These are phyloP conservation scores for Odontamblyopus rebecca DNA, from an alignment of 2,797 vertebrate genomes.

Conservation along the genomic window DNA sequence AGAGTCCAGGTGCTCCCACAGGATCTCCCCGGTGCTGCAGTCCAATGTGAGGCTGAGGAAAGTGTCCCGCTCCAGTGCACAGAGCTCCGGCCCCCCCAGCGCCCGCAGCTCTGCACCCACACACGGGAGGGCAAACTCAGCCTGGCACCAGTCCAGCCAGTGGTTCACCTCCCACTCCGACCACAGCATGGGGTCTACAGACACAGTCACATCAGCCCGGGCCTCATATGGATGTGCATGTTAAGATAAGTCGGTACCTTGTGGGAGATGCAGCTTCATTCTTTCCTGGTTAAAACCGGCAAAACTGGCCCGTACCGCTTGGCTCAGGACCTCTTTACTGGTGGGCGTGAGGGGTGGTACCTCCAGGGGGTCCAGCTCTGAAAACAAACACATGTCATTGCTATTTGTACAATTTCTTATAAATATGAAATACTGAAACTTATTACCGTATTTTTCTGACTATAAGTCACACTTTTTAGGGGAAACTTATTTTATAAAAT, in stretches of 20 bases:
- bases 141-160: slow-evolving; percentile 77
- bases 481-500: too few relatives aligned
- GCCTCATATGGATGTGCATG: neutral
- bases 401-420: neutral
- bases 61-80: slow-evolving; percentile 60
- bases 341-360: slow-evolving; percentile 72
- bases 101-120: slow-evolving; percentile 57
- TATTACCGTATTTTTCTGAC: too few relatives aligned
- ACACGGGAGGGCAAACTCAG: slow-evolving; percentile 66
- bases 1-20: slow-evolving; percentile 76
- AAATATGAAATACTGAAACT: neutral
- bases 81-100: slow-evolving; percentile 59
- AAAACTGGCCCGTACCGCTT: slow-evolving; percentile 68
- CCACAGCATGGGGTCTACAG: slow-evolving; percentile 68
- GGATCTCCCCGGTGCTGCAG: slow-evolving; percentile 69
- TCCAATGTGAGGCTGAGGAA: slow-evolving; percentile 67
- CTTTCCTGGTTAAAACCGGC: slow-evolving; percentile 69
- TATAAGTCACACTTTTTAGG: too few relatives aligned
- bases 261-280: slow-evolving; percentile 56
- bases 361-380: slow-evolving; percentile 66
- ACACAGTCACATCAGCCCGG: neutral
- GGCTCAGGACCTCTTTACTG: slow-evolving; percentile 73
- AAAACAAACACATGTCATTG: neutral
- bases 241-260: slow-evolving; percentile 33
- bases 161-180: slow-evolving; percentile 72